Evolutionary conservation across 2,797 vertebrate genomes (phyloP).

Genomic region (Geotrypetes seraphini): DNA sequence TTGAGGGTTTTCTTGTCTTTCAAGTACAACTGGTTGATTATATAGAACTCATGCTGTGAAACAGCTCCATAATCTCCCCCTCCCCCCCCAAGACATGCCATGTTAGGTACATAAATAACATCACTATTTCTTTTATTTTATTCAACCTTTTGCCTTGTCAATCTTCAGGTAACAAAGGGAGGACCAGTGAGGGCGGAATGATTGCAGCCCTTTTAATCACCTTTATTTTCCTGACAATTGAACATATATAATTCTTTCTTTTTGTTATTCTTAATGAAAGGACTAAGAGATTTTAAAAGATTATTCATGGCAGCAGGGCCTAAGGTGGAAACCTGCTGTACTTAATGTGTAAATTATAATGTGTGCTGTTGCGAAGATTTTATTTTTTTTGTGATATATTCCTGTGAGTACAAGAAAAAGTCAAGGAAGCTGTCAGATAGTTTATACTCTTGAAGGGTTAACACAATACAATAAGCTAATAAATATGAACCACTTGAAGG

Average conservation of each 20-base stretch:
- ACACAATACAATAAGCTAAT: conserved; percentile 30
- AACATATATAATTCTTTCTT: conserved; percentile 42
- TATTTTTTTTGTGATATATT: conserved; percentile 26
- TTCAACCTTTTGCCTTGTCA: conserved; percentile 20
- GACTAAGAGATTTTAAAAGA: conserved; percentile 38
- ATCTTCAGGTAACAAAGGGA: conserved; percentile 18
- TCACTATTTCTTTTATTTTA: conserved; percentile 11
- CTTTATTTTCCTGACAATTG: conserved; percentile 34
- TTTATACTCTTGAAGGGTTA: conserved; percentile 22
- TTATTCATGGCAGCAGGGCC: conserved; percentile 47
- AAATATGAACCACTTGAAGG: conserved; percentile 36
- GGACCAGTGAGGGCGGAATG: conserved; percentile 3
- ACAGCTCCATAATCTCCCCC: too few species aligned
- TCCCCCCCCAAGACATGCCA: conserved; percentile 11
- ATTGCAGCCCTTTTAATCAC: conserved; percentile 25
- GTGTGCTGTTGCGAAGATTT: conserved; percentile 31
- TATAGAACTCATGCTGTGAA: too few species aligned
- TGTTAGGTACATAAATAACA: conserved; percentile 9
- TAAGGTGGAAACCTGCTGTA: conserved; percentile 42
- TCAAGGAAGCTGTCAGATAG: conserved; percentile 35
- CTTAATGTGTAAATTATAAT: conserved; percentile 53
- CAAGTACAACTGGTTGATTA: too few species aligned
- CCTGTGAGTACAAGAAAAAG: conserved; percentile 28
- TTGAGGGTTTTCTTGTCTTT: too few species aligned
- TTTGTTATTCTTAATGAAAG: conserved; percentile 36